Base-by-base conservation (phyloP, 2,113 vertebrate species). In the Casuarius casuarius region DNA sequence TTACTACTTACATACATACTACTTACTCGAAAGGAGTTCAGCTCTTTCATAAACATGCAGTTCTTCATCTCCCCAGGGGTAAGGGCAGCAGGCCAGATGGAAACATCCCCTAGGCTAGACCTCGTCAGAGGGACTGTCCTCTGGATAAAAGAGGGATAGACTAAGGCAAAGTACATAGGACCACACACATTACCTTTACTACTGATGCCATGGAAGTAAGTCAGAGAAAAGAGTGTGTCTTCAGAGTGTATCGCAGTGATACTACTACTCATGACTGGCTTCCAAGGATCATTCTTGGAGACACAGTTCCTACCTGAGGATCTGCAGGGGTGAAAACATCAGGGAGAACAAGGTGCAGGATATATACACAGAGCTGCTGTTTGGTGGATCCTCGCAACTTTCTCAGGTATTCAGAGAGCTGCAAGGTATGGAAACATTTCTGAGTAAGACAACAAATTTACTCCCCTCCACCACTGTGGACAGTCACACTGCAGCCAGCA, bases 241-340 rank as follows among this genome's bases (percentile, higher is more conserved):
- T 29, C 77, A 82, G 44, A 49, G 0, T 25, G 17, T 29, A 61
- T 18, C 12, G 29, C 3, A 1, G 1, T 5, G 23, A 35, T 3
- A 3, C 12, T 19, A 8, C 11, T 42, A 12, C 33, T 44, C 35
- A 31, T 35, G n/a, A 42, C 31, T 2, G 6, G 63, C 48, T 54
- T 79, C 49, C 59, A 80, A n/a, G 46, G 38, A 17, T 35, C 52
- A 63, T 26, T 10, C n/a, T 66, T 17, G 35, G 68, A 68, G 76
- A 25, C 83, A 70, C 22, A 22, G 7, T 35, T 59, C 38, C 38
- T 67, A 2, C 33, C 33, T 13, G 8, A 54, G 31, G 77, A 42
- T 16, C 10, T 42, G 8, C 15, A 81, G 26, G 12, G 78, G 11
- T 2, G 7, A 61, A 13, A 87, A 61, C 28, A 26, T 5, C 0